Evolutionary conservation across 35 echinoderm and acorn worm genomes (phyloP).

Genomic region (Stichopus chloronotus): DNA sequence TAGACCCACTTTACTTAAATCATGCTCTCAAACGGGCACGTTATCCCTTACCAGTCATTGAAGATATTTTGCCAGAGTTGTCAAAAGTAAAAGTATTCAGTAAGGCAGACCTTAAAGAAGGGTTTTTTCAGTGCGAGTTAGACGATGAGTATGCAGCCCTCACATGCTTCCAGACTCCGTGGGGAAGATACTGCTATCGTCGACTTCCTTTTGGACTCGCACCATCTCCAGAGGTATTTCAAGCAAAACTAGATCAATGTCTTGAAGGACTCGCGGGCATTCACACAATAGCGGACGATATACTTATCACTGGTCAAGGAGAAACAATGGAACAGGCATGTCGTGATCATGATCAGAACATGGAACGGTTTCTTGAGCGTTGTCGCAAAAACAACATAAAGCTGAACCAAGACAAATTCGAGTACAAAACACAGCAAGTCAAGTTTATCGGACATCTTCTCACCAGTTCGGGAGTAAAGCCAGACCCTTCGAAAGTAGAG

Average conservation of each 20-base stretch:
- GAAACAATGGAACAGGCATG: conserved; percentile 45
- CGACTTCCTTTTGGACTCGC: conserved; percentile 53
- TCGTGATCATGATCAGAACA: conserved; percentile 61
- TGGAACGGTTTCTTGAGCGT: neutral
- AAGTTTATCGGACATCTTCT: conserved; percentile 56
- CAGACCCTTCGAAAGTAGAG: conserved; percentile 12
- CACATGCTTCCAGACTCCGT: conserved; percentile 34
- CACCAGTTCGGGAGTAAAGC: conserved; percentile 21
- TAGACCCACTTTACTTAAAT: conserved; percentile 63
- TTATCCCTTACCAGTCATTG: conserved; percentile 65
- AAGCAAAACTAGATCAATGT: conserved; percentile 28
- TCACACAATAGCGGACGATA: conserved; percentile 63
- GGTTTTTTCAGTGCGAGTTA: conserved; percentile 59
- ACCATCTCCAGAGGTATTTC: conserved; percentile 42
- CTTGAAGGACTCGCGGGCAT: conserved; percentile 56
- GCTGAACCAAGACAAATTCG: conserved; percentile 37
- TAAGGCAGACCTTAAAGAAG: conserved; percentile 51
- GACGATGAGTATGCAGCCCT: conserved; percentile 54
- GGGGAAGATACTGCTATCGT: conserved; percentile 24
- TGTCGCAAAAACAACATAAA: conserved; percentile 5
- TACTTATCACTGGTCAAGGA: conserved; percentile 66
- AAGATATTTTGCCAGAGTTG: conserved; percentile 26
- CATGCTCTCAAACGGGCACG: conserved; percentile 50
- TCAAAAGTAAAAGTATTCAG: neutral
- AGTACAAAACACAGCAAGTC: conserved; percentile 40